Conservation (phyloP, 2,888 invertebrate genomes). For the Xiphydria camelus region DNA sequence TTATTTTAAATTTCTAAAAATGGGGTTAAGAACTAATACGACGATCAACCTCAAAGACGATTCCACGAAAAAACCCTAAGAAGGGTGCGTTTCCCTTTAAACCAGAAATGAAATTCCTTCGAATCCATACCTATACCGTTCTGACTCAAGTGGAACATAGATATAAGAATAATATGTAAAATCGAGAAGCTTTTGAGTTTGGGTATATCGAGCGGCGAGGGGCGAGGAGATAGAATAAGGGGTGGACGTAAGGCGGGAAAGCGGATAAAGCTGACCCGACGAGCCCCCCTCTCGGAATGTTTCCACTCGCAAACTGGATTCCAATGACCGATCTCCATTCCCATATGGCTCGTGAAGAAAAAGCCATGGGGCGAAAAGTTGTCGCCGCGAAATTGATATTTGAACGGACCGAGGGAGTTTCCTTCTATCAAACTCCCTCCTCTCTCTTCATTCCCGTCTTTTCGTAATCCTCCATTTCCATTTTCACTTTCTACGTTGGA, state of each 20-base stretch:
- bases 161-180: constrained; percentile 48
- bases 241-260: constrained; percentile 8
- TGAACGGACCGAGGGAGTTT: constrained; percentile 34
- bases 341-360: constrained; percentile 41
- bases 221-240: constrained; percentile 14
- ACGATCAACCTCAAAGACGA: no score
- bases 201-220: constrained; percentile 21
- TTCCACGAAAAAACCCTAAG: no score
- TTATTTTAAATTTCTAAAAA: no score
- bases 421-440: no score
- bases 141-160: constrained; percentile 23
- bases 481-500: no score
- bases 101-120: constrained; percentile 18
- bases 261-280: constrained; percentile 38
- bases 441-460: no score
- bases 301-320: constrained; percentile 55
- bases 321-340: constrained; percentile 54
- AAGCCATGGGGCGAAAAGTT: constrained; percentile 39
- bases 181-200: constrained; percentile 46
- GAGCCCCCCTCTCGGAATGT: constrained; percentile 52
- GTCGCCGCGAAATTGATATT: constrained; percentile 52
- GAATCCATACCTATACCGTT: constrained; percentile 15
- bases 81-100: no score
- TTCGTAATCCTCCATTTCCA: no score
- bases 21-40: no score